phyloP scores from a whole-genome alignment of 1,140 invertebrate genomes.

The Fopius arisanus region DNA sequence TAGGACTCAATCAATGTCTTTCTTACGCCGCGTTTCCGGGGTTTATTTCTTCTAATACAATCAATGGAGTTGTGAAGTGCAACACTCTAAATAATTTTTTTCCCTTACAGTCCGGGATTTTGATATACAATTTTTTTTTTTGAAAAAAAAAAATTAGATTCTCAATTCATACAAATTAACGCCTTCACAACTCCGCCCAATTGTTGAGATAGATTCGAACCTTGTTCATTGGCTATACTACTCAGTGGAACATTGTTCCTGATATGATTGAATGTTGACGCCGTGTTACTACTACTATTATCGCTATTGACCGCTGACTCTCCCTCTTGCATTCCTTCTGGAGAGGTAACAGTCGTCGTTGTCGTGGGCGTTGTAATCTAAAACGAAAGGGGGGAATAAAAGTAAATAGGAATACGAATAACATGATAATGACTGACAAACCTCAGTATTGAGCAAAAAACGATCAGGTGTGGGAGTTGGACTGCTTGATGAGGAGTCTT shows the following conservation, averaged over 20 bases:
- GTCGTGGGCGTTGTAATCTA: slow-evolving; percentile 48
- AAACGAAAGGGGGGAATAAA: slow-evolving; percentile 37
- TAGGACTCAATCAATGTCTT: neutral
- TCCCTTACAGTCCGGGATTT: no score
- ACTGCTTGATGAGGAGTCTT: slow-evolving; percentile 66
- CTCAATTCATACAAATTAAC: no score
- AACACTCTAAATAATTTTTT: no score
- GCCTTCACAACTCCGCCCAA: neutral
- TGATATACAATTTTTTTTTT: no score
- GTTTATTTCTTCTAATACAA: no score
- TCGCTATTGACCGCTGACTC: slow-evolving; percentile 43
- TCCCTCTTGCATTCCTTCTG: slow-evolving; percentile 38
- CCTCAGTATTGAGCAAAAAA: slow-evolving; percentile 51
- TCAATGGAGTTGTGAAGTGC: no score
- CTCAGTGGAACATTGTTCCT: slow-evolving; percentile 57
- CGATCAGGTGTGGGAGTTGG: slow-evolving; percentile 57
- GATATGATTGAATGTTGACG: slow-evolving; percentile 51
- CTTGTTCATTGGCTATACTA: slow-evolving; percentile 61
- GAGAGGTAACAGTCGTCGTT: neutral
- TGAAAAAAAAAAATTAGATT: no score
- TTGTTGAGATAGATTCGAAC: slow-evolving; percentile 48
- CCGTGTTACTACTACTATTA: slow-evolving; percentile 45
- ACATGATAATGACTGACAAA: slow-evolving; percentile 36
- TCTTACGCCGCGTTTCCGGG: no score
- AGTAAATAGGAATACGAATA: neutral